Base-by-base conservation (phyloP, 1,140 invertebrate species). In the honey bee (Apis mellifera) region DNA sequence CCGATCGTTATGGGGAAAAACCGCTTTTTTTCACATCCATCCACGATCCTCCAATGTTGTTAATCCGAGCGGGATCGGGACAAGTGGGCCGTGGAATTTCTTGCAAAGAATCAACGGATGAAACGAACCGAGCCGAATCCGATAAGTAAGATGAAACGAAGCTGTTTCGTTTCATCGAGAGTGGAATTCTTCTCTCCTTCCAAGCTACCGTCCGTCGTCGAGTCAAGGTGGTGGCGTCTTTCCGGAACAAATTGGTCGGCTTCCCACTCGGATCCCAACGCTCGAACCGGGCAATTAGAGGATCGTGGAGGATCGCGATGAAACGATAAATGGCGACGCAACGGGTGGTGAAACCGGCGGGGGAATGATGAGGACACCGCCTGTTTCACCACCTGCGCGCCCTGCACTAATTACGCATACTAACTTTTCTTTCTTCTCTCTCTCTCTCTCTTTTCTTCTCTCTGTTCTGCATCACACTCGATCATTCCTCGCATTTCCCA, bases 401-500 rank as follows among this genome's bases (percentile, higher is more conserved):
- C 64, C 86, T 66, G 32, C 78, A 83, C 86, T 88, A 88, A 88
- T 83, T 80, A 85, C 72, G 71, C 86, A 52, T 74, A 78, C 86
- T 88, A 88, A 84, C 83, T 68, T 84, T 77, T 66, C 78, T 78
- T 59, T 82, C n/a, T 72, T 52, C 42, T 71, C 42, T 79, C 59
- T 75, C 72, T 85, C 17, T 82, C 60, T 85, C 21, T 72, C 70
- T 82, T 50, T 80, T 59, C 76, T 21, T 48, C 62, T 82, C 26
- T 83, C 50, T 89, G 60, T 62, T 62, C 83, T n/a, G 69, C 71
- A 74, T 78, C 75, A 66, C 64, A 66, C 59, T 66, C 70, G 32
- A 12, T 76, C 78, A 66, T 76, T 78, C 86, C 84, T 88, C 72
- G 79, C 86, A 87, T 87, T n/a, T 82, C 86, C 86, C 83, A 85